Conservation (phyloP, 2,888 invertebrate species). For the Petrolisthes cinctipes region DNA sequence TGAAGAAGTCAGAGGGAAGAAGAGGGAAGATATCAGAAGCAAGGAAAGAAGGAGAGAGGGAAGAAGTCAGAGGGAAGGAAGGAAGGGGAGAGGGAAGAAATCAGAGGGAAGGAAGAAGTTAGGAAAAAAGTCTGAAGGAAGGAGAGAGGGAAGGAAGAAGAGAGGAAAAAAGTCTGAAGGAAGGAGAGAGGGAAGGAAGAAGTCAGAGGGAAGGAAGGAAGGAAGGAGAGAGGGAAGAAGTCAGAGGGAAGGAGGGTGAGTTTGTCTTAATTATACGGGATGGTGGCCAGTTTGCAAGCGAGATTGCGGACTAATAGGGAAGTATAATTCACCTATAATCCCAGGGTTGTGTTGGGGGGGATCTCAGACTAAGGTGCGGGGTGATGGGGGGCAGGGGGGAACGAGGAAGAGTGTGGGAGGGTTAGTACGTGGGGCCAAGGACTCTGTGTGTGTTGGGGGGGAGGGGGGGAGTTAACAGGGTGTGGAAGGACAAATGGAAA, state of each 20-base stretch:
- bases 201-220: neutral
- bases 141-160: neutral
- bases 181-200: neutral
- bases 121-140: neutral
- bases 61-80: neutral
- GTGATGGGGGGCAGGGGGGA: neutral
- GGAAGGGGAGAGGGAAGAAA: neutral
- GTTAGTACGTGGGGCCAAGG: neutral
- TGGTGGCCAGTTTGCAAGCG: slow-evolving; percentile 41
- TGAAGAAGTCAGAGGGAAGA: neutral
- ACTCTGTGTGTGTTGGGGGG: neutral
- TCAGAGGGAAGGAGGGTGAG: slow-evolving; percentile 34
- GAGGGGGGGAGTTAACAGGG: neutral
- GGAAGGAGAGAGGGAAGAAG: neutral
- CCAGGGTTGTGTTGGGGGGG: neutral
- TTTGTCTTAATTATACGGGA: slow-evolving; percentile 48
- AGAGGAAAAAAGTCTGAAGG: neutral
- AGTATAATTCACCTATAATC: slow-evolving; percentile 32
- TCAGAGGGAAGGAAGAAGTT: neutral
- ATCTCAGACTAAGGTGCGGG: neutral
- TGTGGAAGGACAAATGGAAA: too few species aligned
- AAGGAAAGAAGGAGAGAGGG: neutral
- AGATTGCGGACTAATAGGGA: slow-evolving; percentile 41
- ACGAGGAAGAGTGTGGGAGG: neutral
- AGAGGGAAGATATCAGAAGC: neutral